Evolutionary conservation across 2,113 vertebrate species (phyloP), one percentile per base, ranked within the genome.

Genomic region (Pedionomus torquatus): DNA sequence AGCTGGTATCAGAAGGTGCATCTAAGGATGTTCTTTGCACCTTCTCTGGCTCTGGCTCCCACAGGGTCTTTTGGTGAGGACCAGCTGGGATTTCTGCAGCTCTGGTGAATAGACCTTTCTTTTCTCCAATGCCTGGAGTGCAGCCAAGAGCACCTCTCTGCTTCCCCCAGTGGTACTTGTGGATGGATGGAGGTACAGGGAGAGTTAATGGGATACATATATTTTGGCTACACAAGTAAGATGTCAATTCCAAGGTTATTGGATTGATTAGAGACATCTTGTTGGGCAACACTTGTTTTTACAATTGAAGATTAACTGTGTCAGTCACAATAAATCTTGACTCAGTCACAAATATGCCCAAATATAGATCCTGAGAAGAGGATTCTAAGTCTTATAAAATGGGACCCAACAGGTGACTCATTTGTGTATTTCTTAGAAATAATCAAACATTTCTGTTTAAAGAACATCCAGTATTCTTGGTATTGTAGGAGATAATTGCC

Each of bases 401-500:
- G 30, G 24, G 37, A 78, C 31, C 39, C 35, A 90, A 60, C 9
- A 61, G 46, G 35, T 46, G 46, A 74, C 46, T 81, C 52, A 71
- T 44, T 44, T 74, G 41, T 72, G 14, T 68, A 74, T 92, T 94
- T 1, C 0, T 66, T 46, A 80, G 33, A 44, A 91, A 95, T 70
- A 69, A 65, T 9, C 1, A 3, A 95, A 60, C 26, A n/a, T 89
- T 64, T 80, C 69, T 94, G 30, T 69, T 74, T 57, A 70, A 90
- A 94, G 51, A 85, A 79, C 61, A 92, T 72, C 43, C 43, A 81
- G 46, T 76, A 43, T 87, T 87, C 89, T 23, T 57, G 63, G 17
- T 64, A 64, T 35, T 80, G 52, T 55, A 95, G 78, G 68, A 82
- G 71, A 57, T 69, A 95, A 89, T 78, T 94, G 88, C 68, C 69